Base-by-base conservation (phyloP, 2,797 vertebrate genomes). In the Lithobates pipiens region DNA sequence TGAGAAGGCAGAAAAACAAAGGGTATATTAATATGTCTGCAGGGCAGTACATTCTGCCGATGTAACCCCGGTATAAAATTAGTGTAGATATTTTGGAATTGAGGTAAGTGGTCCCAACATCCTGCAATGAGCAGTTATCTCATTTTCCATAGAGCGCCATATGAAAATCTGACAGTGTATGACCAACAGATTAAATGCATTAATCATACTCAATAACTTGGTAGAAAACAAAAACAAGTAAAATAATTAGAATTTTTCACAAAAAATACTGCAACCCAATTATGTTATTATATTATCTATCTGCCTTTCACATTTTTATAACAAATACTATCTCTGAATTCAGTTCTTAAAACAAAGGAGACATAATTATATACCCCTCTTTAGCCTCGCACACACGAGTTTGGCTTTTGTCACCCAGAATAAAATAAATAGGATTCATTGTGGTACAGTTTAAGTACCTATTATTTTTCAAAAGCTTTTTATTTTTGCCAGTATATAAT, bases 401-500 rank as follows among this genome's bases (percentile, higher is more conserved):
- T 67, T 70, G 23, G 44, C 21, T 54, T 67, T 54, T 42, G 25
- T 61, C 68, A 10, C 21, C 79, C 42, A 57, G 39, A 72, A 32
- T 27, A n/a, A 27, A 68, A 74, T 36, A 80, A 80, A 16, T 74
- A 36, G 46, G 25, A 54, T 25, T 21, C 27, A 54, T 2, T 34
- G 25, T 61, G 70, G 68, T 15, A 10, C 16, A 74, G 46, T 54
- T 13, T 75, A 82, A 83, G 71, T 63, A 44, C 21, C 21, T 75
- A 79, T 61, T 84, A 83, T 74, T 61, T 87, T 70, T 83, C 71
- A 76, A 80, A 50, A 71, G 34, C 81, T 77, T 83, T 80, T 80
- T 80, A 83, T 76, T 75, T 83, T 82, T 87, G n/a, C 63, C 77
- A 57, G 68, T 69, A 44, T 87, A 63, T 87, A 61, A 79, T 87